A percentile compares a stretch with the other conserved stretches of the same genome.
These are phyloP conservation scores for Aegithalos caudatus DNA, from an alignment of 2,113 vertebrate genomes.

Conservation along the genomic window DNA sequence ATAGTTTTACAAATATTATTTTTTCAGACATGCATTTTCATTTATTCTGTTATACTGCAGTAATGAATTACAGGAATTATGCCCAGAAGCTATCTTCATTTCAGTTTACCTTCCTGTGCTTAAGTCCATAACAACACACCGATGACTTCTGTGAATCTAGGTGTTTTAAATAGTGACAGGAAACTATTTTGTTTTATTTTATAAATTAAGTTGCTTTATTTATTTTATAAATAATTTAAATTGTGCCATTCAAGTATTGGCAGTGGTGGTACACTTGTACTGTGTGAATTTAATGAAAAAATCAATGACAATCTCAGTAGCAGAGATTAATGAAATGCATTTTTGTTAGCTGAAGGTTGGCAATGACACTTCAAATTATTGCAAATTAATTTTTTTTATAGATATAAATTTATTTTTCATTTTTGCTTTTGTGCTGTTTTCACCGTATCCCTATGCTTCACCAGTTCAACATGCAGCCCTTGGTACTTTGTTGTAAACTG, in stretches of 20 bases:
- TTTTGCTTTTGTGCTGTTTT: neutral
- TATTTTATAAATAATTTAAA: neutral
- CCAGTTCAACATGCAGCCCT: neutral
- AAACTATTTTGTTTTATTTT: neutral
- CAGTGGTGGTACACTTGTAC: neutral
- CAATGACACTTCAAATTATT: neutral
- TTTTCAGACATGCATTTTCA: neutral
- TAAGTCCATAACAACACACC: neutral
- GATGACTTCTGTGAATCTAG: neutral
- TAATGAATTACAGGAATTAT: neutral
- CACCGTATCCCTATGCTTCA: neutral
- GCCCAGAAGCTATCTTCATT: neutral
- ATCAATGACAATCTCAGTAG: neutral
- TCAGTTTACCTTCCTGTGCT: neutral
- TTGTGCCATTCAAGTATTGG: neutral
- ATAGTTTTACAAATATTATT: neutral
- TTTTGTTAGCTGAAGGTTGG: neutral
- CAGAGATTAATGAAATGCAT: neutral
- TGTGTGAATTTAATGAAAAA: neutral
- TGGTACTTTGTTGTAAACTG: neutral
- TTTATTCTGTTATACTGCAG: neutral
- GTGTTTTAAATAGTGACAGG: neutral
- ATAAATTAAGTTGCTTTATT: neutral
- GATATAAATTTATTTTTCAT: neutral
- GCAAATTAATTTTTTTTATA: neutral